Base-by-base conservation (phyloP, 1,140 invertebrate species). In the Panagrolaimus sp. region DNA sequence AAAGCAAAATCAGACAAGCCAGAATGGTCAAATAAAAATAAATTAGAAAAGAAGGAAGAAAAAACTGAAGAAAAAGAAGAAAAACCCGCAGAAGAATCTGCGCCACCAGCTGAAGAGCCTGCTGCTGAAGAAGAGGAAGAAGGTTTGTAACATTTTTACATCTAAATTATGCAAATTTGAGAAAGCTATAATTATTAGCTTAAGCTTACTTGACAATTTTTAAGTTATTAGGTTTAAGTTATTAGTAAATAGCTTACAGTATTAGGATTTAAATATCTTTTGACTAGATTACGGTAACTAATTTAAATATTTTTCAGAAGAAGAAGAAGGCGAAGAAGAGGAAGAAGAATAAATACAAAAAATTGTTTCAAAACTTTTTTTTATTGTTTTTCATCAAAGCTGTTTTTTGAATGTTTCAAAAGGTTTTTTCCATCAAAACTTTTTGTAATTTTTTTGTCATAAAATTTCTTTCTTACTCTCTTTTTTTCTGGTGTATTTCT, bases 1-100 rank as follows among this genome's bases (percentile, higher is more conserved):
- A 71, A 76, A 68, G 75, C 74, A 64, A 82, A 83, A 43, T 74
- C 80, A n/a, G 81, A 82, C 52, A 82, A 82, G 71, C 80, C 80
- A 44, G 80, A 80, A 66, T 82, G 80, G 80, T 77, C 78, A 2
- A 81, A 83, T 78, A 83, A 82, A 67, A 73, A 67, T 15, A 76
- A 55, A 26, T 44, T 63, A 10, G 69, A 74, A 24, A 65, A 64
- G 21, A 69, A 73, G 28, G 73, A 65, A 21, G 69, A 55, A 14
- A 65, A 65, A 17, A 63, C 76, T 17, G 70, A 75, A 15, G 67
- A 66, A 2, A 47, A 67, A 32, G 64, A 43, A 14, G 45, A 70
- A 21, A 15, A 73, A 0, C 14, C 17, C 21, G 67, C 63, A 12
- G 21, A 65, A 9, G 71, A 75, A 58, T 47, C 67, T 38, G 72